phyloP scores from a whole-genome alignment of 37 sponge, comb jelly and placozoan species.

The Lycopodina hypogea region DNA sequence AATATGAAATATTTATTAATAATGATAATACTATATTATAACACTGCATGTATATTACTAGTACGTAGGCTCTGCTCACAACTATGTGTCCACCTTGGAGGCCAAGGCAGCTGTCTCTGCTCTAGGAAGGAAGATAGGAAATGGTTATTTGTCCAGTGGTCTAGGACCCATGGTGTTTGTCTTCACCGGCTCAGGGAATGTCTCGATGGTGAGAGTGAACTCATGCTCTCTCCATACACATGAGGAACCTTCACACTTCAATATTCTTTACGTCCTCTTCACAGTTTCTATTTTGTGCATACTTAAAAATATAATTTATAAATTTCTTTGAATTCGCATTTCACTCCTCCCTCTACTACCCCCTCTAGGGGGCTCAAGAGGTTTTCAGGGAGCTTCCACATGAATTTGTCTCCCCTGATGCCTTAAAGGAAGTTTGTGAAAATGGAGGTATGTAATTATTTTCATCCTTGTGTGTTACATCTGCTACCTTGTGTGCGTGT shows the following conservation, averaged over 20 bases:
- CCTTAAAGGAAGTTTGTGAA: slow-evolving; percentile 74
- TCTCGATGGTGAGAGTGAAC: slow-evolving; percentile 66
- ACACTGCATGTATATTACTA: too few relatives aligned
- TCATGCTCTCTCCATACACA: too few relatives aligned
- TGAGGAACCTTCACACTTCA: too few relatives aligned
- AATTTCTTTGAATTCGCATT: too few relatives aligned
- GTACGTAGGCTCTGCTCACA: slow-evolving; percentile 90
- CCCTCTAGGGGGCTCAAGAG: slow-evolving; percentile 80
- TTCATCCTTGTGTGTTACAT: too few relatives aligned
- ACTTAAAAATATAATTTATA: too few relatives aligned
- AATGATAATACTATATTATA: too few relatives aligned
- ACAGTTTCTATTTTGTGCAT: too few relatives aligned
- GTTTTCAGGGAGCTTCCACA: slow-evolving; percentile 92
- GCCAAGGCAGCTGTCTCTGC: slow-evolving; percentile 81
- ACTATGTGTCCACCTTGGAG: slow-evolving; percentile 72
- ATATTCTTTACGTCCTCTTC: too few relatives aligned
- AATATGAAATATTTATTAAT: too few relatives aligned
- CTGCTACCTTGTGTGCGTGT: too few relatives aligned
- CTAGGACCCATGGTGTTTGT: slow-evolving; percentile 88
- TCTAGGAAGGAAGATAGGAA: slow-evolving; percentile 77
- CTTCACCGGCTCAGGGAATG: slow-evolving; percentile 95
- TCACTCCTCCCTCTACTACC: background rate
- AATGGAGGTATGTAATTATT: slow-evolving; percentile 57
- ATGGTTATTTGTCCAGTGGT: slow-evolving; percentile 46
- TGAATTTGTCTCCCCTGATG: slow-evolving; percentile 78